Percentiles rank a stretch among this genome's conserved stretches.
Conservation (phyloP, 2,888 invertebrate genomes). For the Labia minor region DNA sequence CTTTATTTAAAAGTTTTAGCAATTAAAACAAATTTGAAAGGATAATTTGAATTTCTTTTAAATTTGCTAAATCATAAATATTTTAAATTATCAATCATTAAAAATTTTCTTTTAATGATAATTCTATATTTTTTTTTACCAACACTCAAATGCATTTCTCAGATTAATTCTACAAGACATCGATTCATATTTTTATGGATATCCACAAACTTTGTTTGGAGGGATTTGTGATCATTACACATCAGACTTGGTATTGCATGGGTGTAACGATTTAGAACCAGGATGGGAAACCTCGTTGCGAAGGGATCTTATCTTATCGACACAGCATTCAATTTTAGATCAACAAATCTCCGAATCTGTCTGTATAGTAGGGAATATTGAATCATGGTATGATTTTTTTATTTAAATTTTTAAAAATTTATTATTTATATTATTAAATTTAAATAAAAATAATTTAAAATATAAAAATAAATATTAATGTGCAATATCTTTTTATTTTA, state of each 20-base stretch:
- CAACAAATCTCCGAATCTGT: conserved; percentile 65
- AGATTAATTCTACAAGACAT: background rate
- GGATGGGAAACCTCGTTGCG: conserved; percentile 48
- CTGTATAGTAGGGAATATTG: conserved; percentile 69
- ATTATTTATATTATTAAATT: background rate
- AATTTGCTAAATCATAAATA: no score
- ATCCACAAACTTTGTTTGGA: conserved; percentile 48
- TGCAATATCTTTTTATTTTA: no score
- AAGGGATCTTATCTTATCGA: conserved; percentile 42
- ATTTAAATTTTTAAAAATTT: conserved; percentile 17
- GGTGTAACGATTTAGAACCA: conserved; percentile 40
- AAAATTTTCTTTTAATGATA: conserved; percentile 18
- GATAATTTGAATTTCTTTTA: no score
- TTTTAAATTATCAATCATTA: no score
- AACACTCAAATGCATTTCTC: no score
- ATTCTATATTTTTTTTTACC: conserved; percentile 35
- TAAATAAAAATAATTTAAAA: background rate
- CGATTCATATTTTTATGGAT: conserved; percentile 16
- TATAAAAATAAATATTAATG: background rate
- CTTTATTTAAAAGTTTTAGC: no score
- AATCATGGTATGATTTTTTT: conserved; percentile 54
- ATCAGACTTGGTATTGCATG: conserved; percentile 67
- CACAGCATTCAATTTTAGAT: conserved; percentile 45
- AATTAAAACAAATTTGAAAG: no score
- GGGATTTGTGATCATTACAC: conserved; percentile 55